Conservation (phyloP, 2,888 invertebrate genomes). For the Diaprepes abbreviatus region DNA sequence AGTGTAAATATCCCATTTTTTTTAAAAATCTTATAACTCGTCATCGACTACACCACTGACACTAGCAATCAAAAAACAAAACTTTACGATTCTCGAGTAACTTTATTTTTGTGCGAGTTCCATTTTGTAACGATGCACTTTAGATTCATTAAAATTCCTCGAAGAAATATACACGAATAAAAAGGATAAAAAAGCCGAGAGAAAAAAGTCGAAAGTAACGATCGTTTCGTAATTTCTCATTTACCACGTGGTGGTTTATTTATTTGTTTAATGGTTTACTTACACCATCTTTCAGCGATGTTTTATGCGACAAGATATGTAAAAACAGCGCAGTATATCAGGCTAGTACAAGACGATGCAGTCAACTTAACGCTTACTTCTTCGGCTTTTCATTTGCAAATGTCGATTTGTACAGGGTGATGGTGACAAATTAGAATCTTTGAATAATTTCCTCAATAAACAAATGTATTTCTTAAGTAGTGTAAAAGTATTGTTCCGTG, state of each 20-base stretch:
- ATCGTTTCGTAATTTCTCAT: conserved; percentile 48
- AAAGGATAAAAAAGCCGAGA: conserved; percentile 28
- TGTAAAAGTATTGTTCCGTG: too few relatives aligned
- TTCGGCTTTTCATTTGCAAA: conserved; percentile 13
- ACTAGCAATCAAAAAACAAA: conserved; percentile 23
- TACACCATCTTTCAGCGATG: conserved; percentile 32
- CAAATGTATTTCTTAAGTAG: too few relatives aligned
- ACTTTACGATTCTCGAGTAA: conserved; percentile 48
- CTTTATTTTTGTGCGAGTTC: conserved; percentile 51
- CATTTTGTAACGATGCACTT: conserved; percentile 51
- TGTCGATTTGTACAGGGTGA: conserved; percentile 22
- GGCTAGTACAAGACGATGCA: conserved; percentile 20
- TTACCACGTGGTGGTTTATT: conserved; percentile 40
- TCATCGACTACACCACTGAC: conserved; percentile 14
- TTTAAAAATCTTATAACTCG: too few relatives aligned
- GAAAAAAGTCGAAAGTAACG: conserved; percentile 34
- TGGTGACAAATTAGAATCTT: neutral
- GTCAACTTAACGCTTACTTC: conserved; percentile 18
- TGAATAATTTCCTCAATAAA: too few relatives aligned
- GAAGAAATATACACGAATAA: conserved; percentile 52
- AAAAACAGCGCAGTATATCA: conserved; percentile 28
- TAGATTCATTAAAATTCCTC: conserved; percentile 57
- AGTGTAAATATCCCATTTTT: too few relatives aligned
- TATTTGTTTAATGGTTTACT: conserved; percentile 36
- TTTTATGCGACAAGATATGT: conserved; percentile 29